Conservation (phyloP, 2,113 vertebrate species). For the Perca schrenkii region DNA sequence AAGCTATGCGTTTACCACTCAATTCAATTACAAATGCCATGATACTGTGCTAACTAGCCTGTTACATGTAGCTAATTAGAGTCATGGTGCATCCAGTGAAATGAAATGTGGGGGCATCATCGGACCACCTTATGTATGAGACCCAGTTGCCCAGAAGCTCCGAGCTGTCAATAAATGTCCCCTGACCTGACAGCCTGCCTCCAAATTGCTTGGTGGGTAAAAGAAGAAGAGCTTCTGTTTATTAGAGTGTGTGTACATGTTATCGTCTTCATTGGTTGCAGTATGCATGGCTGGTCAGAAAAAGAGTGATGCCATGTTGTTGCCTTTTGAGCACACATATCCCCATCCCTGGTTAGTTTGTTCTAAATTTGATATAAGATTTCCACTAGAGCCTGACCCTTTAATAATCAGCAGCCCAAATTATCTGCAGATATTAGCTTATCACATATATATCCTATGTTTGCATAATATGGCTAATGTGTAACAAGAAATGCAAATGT, state of each 20-base stretch:
- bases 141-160: slow-evolving; percentile 1
- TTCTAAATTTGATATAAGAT: background rate
- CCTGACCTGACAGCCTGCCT: background rate
- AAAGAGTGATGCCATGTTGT: background rate
- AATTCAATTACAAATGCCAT: slow-evolving; percentile 20
- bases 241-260: background rate
- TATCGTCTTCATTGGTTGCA: background rate
- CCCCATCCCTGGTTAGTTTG: background rate
- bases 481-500: too few species aligned
- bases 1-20: slow-evolving; percentile 18
- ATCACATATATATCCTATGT: too few species aligned
- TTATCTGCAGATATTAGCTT: too few species aligned
- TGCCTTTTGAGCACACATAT: background rate
- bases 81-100: background rate
- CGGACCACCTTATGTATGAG: background rate
- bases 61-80: background rate
- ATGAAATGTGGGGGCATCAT: slow-evolving; percentile 14
- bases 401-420: too few species aligned
- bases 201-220: background rate
- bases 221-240: background rate
- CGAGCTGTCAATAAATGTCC: slow-evolving; percentile 31
- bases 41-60: slow-evolving; percentile 9
- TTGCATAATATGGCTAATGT: too few species aligned
- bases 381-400: too few species aligned
- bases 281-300: background rate